Percentiles rank a stretch among this genome's conserved stretches.
Conservation (phyloP, 2,113 vertebrate species). For the Anseranas semipalmata region DNA sequence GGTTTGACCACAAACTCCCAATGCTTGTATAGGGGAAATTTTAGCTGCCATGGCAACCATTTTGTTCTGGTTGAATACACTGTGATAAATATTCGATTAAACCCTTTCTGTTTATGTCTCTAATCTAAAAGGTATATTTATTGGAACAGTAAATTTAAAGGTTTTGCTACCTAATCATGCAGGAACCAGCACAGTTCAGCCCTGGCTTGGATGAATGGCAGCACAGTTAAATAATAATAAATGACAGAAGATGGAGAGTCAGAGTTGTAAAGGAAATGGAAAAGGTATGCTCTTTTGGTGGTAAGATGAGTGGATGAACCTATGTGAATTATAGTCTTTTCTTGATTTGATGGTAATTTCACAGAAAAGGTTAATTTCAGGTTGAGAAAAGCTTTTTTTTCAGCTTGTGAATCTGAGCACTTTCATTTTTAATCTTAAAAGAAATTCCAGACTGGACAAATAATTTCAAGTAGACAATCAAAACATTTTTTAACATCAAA, state of each 20-base stretch:
- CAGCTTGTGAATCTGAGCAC: not conserved
- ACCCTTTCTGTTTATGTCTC: not conserved
- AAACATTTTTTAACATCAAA: not conserved
- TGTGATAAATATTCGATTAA: constrained; percentile 2
- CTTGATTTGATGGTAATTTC: not conserved
- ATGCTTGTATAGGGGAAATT: not conserved
- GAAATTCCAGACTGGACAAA: not conserved
- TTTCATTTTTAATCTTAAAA: not conserved
- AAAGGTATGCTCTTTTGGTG: not conserved
- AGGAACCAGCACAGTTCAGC: not conserved
- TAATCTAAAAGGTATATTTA: not conserved
- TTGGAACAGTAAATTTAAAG: constrained; percentile 10
- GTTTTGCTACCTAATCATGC: constrained; percentile 1
- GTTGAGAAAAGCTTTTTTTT: not conserved
- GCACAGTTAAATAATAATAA: constrained; percentile 15
- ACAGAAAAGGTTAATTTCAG: not conserved
- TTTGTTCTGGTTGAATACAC: constrained; percentile 4
- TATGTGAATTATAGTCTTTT: not conserved
- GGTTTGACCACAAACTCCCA: not conserved
- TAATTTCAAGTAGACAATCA: not conserved
- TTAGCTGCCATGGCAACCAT: constrained; percentile 20
- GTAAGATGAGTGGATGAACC: not conserved
- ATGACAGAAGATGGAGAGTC: not conserved
- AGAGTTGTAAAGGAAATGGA: not conserved
- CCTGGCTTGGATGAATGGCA: not conserved